A percentile compares a stretch with the other conserved stretches of the same genome.
These are phyloP conservation scores for Drosophila basisetae DNA, from an alignment of 2,888 invertebrate species.

Conservation along the genomic window DNA sequence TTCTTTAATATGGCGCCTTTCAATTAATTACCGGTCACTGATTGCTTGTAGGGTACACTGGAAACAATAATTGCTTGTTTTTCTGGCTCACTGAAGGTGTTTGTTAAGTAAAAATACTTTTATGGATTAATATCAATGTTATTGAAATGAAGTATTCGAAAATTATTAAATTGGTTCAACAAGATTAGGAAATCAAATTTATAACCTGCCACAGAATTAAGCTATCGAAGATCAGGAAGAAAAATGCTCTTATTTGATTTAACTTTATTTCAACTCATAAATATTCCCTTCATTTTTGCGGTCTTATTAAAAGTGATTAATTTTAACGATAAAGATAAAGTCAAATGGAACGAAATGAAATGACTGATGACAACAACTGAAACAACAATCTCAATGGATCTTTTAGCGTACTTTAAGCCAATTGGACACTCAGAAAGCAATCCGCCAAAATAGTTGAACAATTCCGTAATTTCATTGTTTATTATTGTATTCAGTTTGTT, in stretches of 20 bases:
- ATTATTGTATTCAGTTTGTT: slow-evolving; percentile 8
- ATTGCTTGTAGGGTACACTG: neutral
- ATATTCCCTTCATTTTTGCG: neutral
- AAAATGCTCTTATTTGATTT: neutral
- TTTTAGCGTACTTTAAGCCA: neutral
- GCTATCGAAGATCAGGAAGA: neutral
- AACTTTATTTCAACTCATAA: neutral
- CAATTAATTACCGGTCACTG: neutral
- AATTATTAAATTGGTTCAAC: neutral
- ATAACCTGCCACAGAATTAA: neutral
- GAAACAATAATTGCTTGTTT: neutral
- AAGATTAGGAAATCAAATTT: neutral
- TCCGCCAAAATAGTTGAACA: neutral
- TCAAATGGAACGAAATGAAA: neutral
- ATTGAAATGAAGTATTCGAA: neutral
- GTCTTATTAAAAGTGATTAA: neutral
- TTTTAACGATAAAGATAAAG: neutral
- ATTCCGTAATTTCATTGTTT: neutral
- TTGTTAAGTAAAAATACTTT: neutral
- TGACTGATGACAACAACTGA: neutral
- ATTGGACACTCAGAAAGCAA: neutral
- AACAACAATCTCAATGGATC: neutral
- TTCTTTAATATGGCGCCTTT: neutral
- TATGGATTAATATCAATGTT: neutral
- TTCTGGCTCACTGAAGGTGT: neutral